Conservation (phyloP, 2,888 invertebrate species). For the Aphodius granarius region DNA sequence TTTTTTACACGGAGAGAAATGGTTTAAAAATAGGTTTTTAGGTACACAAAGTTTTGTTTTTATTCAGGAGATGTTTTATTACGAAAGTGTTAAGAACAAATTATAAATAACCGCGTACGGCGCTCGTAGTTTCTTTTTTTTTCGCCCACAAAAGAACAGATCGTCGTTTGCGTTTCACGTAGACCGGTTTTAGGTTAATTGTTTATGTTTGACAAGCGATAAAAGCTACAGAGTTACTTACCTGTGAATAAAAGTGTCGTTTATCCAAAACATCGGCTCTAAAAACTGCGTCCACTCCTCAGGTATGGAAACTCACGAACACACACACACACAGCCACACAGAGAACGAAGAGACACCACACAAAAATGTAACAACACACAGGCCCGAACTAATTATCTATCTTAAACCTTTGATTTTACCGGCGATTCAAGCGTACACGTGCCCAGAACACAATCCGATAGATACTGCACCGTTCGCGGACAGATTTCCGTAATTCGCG, state of each 20-base stretch:
- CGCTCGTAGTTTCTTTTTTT: not conserved
- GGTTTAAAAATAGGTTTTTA: not conserved
- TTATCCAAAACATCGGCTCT: slow-evolving; percentile 38
- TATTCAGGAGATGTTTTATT: not conserved
- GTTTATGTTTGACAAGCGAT: slow-evolving; percentile 2
- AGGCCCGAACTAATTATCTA: slow-evolving; percentile 42
- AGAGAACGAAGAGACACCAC: slow-evolving; percentile 39
- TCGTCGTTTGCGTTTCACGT: not conserved
- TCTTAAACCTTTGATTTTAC: not conserved
- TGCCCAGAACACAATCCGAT: not conserved
- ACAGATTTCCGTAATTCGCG: slow-evolving; percentile 36
- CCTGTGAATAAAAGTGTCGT: slow-evolving; percentile 33
- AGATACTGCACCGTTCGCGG: slow-evolving; percentile 39
- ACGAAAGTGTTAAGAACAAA: not conserved
- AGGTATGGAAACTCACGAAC: no score
- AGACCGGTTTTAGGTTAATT: not conserved
- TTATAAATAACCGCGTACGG: not conserved
- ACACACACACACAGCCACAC: slow-evolving; percentile 33
- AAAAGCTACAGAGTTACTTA: slow-evolving; percentile 30
- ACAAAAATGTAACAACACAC: slow-evolving; percentile 48
- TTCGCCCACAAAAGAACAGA: not conserved
- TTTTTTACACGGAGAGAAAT: not conserved
- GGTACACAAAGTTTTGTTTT: no score
- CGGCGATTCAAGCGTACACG: slow-evolving; percentile 1
- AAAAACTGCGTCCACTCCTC: slow-evolving; percentile 14